Evolutionary conservation across 1,140 invertebrate species (phyloP).

Genomic region (Trichomalopsis sarcophagae): DNA sequence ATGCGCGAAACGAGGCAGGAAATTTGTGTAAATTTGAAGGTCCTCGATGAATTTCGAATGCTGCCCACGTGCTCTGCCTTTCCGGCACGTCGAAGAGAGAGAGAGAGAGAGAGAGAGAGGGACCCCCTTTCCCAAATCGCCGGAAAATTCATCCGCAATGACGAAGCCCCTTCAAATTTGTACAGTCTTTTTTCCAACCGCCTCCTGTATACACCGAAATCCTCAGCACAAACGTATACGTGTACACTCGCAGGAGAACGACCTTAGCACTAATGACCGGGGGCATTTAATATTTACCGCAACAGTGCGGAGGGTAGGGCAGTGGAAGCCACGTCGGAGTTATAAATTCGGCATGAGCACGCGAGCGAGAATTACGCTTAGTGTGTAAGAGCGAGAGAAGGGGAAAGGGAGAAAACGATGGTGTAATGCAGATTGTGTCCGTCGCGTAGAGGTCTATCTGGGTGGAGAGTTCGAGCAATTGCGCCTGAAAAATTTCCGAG

Average conservation of each 20-base stretch:
- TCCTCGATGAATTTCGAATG: slow-evolving; percentile 49
- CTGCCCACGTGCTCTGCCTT: not conserved
- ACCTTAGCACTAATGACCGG: not conserved
- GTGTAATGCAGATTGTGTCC: slow-evolving; percentile 4
- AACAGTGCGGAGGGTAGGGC: not conserved
- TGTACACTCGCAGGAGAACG: not conserved
- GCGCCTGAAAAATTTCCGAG: slow-evolving; percentile 10
- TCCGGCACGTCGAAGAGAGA: not conserved
- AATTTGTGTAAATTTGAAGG: slow-evolving; percentile 44
- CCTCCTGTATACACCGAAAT: not conserved
- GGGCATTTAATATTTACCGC: slow-evolving; percentile 27
- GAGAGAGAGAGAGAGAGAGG: not conserved
- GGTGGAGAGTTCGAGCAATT: not conserved
- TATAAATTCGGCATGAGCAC: slow-evolving; percentile 23
- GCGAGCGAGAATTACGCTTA: not conserved
- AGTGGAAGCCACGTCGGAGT: not conserved
- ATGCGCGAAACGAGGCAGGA: slow-evolving; percentile 42
- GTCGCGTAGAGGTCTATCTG: not conserved
- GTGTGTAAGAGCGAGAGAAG: too few species aligned
- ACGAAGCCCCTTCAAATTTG: slow-evolving; percentile 27
- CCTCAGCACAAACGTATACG: too few species aligned
- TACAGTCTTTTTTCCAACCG: not conserved
- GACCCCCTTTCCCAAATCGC: not conserved
- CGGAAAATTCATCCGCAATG: slow-evolving; percentile 15
- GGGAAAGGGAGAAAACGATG: not conserved